Conservation (phyloP, 2,113 vertebrate species). For the Bungarus multicinctus region DNA sequence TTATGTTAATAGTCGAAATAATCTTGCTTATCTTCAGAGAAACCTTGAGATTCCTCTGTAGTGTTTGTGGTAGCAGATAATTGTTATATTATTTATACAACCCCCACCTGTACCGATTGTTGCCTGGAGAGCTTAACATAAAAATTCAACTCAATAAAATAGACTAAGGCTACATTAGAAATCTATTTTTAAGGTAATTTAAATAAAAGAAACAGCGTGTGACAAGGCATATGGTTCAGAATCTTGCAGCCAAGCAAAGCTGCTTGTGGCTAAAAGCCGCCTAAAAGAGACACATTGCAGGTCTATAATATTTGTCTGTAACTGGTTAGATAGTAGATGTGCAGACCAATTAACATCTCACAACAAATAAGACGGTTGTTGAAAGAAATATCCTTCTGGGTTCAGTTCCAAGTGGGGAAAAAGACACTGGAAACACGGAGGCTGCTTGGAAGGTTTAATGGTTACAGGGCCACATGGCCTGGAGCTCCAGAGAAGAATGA, state of each 20-base stretch:
- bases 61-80: conserved; percentile 20
- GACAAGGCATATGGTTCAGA: conserved; percentile 8
- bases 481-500: too few relatives aligned
- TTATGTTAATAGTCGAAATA: conserved; percentile 21
- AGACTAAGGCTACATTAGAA: conserved; percentile 4
- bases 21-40: conserved; percentile 24
- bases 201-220: background rate
- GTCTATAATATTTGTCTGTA: conserved; percentile 8
- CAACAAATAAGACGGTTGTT: background rate
- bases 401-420: too few relatives aligned
- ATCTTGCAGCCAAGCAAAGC: background rate
- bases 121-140: conserved; percentile 6
- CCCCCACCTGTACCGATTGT: conserved; percentile 11
- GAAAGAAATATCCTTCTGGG: too few relatives aligned
- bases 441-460: too few relatives aligned
- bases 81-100: conserved; percentile 31
- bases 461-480: too few relatives aligned
- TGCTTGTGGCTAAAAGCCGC: background rate
- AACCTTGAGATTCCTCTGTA: conserved; percentile 19
- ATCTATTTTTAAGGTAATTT: conserved; percentile 22
- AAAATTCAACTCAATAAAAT: conserved; percentile 15
- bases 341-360: conserved; percentile 24
- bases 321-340: conserved; percentile 12
- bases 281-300: background rate
- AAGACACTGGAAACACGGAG: too few relatives aligned